Percentiles rank a stretch among this genome's conserved stretches.
Conservation (phyloP, 2,113 vertebrate species). For the Actinemys pallida region DNA sequence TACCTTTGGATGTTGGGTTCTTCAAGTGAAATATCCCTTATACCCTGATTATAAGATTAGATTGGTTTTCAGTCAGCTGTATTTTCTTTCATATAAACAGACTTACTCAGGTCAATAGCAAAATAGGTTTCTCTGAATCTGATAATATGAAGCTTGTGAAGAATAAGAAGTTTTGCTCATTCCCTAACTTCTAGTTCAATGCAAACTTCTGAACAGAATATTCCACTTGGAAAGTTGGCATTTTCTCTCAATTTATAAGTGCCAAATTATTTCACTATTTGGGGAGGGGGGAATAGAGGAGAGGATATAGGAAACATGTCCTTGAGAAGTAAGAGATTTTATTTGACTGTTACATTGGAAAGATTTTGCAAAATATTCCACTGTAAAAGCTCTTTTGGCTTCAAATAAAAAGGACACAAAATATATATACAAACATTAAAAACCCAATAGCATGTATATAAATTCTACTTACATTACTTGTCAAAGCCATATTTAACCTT, state of each 20-base stretch:
- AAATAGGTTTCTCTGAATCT: background rate
- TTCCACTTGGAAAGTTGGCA: constrained; percentile 6
- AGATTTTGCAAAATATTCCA: constrained; percentile 7
- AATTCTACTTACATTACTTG: background rate
- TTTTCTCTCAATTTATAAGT: background rate
- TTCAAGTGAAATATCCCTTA: background rate
- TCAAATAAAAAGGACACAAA: background rate
- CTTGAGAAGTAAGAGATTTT: background rate
- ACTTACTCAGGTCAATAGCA: background rate
- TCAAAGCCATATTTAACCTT: constrained; percentile 18
- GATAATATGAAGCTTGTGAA: background rate
- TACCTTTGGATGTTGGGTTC: background rate
- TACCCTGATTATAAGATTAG: background rate
- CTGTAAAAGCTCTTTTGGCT: background rate
- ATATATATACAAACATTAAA: background rate
- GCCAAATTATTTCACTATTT: background rate
- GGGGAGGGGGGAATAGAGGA: background rate
- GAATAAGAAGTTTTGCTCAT: background rate
- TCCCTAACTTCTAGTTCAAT: background rate
- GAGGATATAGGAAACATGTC: background rate
- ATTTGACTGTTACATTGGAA: background rate
- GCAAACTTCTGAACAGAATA: background rate
- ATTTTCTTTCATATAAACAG: background rate
- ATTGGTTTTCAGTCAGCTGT: background rate
- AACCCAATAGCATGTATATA: background rate